Evolutionary conservation across 1,140 invertebrate species (phyloP).

Genomic region (Apis laboriosa): DNA sequence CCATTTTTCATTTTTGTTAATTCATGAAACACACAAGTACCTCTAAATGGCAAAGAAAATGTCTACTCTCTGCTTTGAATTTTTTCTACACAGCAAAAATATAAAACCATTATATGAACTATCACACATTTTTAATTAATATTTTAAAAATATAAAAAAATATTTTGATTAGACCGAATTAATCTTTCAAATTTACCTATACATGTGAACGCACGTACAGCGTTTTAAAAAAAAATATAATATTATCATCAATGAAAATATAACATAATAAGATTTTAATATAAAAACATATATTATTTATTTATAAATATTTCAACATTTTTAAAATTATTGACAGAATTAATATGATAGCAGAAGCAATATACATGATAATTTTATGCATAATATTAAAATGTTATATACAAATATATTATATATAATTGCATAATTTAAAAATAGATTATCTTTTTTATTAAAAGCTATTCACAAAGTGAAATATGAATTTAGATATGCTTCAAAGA

Average conservation of each 20-base stretch:
- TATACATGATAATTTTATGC: neutral
- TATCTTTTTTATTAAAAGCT: slow-evolving; percentile 13
- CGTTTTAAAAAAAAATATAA: too few species aligned
- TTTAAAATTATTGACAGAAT: neutral
- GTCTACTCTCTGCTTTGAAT: slow-evolving; percentile 15
- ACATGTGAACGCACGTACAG: neutral
- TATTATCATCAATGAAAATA: too few species aligned
- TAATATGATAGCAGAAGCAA: neutral
- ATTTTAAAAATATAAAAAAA: slow-evolving; percentile 12
- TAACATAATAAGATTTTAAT: neutral
- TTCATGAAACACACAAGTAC: slow-evolving; percentile 45
- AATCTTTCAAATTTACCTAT: neutral
- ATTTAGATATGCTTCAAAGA: slow-evolving; percentile 12
- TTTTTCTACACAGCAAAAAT: slow-evolving; percentile 44
- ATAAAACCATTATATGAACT: slow-evolving; percentile 22
- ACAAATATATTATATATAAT: slow-evolving; percentile 19
- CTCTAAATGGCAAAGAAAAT: slow-evolving; percentile 63
- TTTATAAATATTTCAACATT: neutral
- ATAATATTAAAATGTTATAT: slow-evolving; percentile 6
- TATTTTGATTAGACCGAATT: neutral
- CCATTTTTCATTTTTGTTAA: slow-evolving; percentile 50
- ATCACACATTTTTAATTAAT: slow-evolving; percentile 9
- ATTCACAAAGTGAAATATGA: slow-evolving; percentile 14
- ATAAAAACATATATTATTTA: neutral
- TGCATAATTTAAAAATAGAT: neutral